These are phyloP conservation scores for Ichneumoninae sp. DNA, from an alignment of 2,888 invertebrate genomes.

Conservation along the genomic window DNA sequence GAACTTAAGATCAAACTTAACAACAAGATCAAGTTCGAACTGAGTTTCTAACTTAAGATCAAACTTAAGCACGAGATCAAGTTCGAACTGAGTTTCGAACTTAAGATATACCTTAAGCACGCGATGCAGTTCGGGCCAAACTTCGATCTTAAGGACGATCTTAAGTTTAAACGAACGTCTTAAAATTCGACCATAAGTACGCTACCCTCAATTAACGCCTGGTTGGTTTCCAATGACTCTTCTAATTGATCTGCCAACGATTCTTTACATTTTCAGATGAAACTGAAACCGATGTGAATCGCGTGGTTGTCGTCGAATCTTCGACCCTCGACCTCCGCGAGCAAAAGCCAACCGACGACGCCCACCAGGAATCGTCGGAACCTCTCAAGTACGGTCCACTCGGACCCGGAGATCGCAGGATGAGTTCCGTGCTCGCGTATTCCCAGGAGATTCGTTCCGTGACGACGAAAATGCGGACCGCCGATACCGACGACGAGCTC, in stretches of 20 bases:
- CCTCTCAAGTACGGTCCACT: conserved; percentile 77
- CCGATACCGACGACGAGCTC: conserved; percentile 74
- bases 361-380: conserved; percentile 29
- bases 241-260: neutral
- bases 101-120: no score
- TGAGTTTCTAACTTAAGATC: no score
- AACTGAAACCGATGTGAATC: conserved; percentile 20
- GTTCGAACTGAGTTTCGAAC: no score
- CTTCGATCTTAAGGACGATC: no score
- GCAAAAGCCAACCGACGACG: conserved; percentile 46
- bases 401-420: conserved; percentile 75
- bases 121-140: no score
- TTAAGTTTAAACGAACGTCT: no score
- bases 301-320: conserved; percentile 45
- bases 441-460: conserved; percentile 6
- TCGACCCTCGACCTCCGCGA: conserved; percentile 55
- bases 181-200: no score
- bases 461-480: conserved; percentile 37
- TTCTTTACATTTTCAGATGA: conserved; percentile 11
- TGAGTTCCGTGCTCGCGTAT: conserved; percentile 26
- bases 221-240: neutral
- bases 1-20: no score
- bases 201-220: no score
- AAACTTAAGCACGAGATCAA: no score
- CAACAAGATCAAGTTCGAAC: no score